These are phyloP conservation scores for Drosophila parabipectinata DNA, from an alignment of 1,140 invertebrate genomes.

Conservation along the genomic window DNA sequence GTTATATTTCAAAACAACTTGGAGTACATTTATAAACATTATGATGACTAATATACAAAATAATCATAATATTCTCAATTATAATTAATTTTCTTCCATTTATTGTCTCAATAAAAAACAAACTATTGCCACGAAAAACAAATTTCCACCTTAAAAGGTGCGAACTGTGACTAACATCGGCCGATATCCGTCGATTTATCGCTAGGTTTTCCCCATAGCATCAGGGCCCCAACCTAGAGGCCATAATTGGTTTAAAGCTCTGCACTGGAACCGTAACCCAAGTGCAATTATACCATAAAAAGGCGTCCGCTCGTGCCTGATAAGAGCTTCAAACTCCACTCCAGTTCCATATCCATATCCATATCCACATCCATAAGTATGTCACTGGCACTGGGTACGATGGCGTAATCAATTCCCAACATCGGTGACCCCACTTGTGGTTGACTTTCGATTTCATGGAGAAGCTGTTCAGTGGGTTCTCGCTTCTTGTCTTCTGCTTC, in stretches of 20 bases:
- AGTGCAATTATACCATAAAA: constrained; percentile 42
- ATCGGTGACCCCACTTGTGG: constrained; percentile 63
- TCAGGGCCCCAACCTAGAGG: not conserved
- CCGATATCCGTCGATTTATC: constrained; percentile 32
- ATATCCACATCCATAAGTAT: constrained; percentile 19
- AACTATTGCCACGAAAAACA: not conserved
- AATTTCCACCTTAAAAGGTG: constrained; percentile 9
- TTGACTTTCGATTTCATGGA: constrained; percentile 64
- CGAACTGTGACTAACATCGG: constrained; percentile 24
- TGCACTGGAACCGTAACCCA: constrained; percentile 16
- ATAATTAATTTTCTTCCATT: no score
- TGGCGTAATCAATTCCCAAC: constrained; percentile 53
- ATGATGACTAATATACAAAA: no score
- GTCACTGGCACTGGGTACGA: constrained; percentile 24
- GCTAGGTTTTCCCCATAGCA: constrained; percentile 24
- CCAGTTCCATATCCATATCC: constrained; percentile 4
- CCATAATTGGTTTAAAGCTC: constrained; percentile 15
- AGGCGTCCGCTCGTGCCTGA: constrained; percentile 6
- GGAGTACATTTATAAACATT: no score
- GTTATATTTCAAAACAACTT: no score
- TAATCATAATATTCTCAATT: no score
- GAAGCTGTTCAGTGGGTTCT: constrained; percentile 56
- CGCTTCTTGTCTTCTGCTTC: constrained; percentile 25
- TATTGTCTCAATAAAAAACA: not conserved
- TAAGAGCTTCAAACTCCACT: constrained; percentile 7